Percentiles rank a stretch among this genome's conserved stretches.
These are phyloP conservation scores for Haplochromis burtoni DNA, from an alignment of 2,113 vertebrate genomes.

Conservation along the genomic window DNA sequence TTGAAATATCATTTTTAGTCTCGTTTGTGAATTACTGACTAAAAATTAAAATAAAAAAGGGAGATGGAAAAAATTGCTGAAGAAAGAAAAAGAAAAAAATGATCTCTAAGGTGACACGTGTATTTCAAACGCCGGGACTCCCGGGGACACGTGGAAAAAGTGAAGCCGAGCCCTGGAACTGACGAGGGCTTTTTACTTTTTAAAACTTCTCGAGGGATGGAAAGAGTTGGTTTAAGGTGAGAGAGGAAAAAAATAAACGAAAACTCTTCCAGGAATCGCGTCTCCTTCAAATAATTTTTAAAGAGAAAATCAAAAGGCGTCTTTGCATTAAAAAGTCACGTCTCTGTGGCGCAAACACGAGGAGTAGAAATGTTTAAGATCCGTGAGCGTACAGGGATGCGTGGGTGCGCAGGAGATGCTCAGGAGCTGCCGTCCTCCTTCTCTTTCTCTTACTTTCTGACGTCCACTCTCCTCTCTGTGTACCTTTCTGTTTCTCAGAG, in stretches of 20 bases:
- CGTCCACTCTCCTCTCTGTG: slow-evolving; percentile 43
- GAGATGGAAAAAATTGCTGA: not conserved
- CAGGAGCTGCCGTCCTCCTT: slow-evolving; percentile 34
- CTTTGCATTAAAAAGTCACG: not conserved
- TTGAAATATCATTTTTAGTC: slow-evolving; percentile 46
- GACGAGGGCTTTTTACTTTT: slow-evolving; percentile 21
- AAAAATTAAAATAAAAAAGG: not conserved
- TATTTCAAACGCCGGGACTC: slow-evolving; percentile 18
- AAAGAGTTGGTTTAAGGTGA: slow-evolving; percentile 8
- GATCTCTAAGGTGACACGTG: slow-evolving; percentile 10
- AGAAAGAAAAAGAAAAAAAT: not conserved
- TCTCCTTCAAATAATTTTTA: not conserved
- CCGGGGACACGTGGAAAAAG: slow-evolving; percentile 52
- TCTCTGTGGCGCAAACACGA: not conserved
- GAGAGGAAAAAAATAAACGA: not conserved
- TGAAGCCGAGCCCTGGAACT: slow-evolving; percentile 25
- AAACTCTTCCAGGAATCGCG: slow-evolving; percentile 27
- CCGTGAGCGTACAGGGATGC: slow-evolving; percentile 15
- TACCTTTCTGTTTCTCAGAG: slow-evolving; percentile 51
- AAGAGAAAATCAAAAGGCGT: not conserved
- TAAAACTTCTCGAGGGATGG: slow-evolving; percentile 28
- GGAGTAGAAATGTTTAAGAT: not conserved
- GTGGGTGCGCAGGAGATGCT: slow-evolving; percentile 52
- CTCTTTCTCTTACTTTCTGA: slow-evolving; percentile 46
- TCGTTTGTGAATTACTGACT: not conserved